Conservation (phyloP, 35 echinoderm and acorn worm genomes). For the Ophioderma brevispina region DNA sequence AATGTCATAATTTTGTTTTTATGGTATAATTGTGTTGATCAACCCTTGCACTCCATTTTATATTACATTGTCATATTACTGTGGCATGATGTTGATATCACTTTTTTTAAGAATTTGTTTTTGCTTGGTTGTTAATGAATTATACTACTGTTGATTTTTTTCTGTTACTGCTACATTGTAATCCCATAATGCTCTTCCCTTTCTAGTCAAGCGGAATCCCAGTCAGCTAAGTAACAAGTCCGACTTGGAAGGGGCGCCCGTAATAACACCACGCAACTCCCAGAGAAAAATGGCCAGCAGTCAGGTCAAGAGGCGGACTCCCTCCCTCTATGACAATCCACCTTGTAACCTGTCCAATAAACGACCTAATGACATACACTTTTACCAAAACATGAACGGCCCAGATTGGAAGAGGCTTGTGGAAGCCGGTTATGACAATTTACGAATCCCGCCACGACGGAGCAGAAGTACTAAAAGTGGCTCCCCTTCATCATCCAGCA, state of each 20-base stretch:
- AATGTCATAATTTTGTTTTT: too few relatives aligned
- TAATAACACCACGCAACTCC: not conserved
- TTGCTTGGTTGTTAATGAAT: too few relatives aligned
- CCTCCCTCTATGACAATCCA: slow-evolving; percentile 65
- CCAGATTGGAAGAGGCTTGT: slow-evolving; percentile 66
- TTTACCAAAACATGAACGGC: slow-evolving; percentile 49
- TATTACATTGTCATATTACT: too few relatives aligned
- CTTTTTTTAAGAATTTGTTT: too few relatives aligned
- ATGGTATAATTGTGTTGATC: too few relatives aligned
- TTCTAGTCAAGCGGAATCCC: not conserved
- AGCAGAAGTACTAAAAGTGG: slow-evolving; percentile 42
- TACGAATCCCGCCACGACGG: slow-evolving; percentile 46
- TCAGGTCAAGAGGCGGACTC: slow-evolving; percentile 51
- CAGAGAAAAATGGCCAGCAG: slow-evolving; percentile 23
- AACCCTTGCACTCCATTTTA: too few relatives aligned
- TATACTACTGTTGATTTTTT: too few relatives aligned
- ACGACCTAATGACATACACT: slow-evolving; percentile 30
- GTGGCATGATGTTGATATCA: too few relatives aligned
- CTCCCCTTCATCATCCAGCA: not conserved
- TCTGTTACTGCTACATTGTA: too few relatives aligned
- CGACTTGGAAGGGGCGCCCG: not conserved
- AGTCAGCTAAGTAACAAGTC: not conserved
- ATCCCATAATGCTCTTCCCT: not conserved
- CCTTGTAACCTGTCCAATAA: slow-evolving; percentile 40
- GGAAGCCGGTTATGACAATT: slow-evolving; percentile 74